Conservation (phyloP, 2,113 vertebrate species). For the Dermatemys mawii region DNA sequence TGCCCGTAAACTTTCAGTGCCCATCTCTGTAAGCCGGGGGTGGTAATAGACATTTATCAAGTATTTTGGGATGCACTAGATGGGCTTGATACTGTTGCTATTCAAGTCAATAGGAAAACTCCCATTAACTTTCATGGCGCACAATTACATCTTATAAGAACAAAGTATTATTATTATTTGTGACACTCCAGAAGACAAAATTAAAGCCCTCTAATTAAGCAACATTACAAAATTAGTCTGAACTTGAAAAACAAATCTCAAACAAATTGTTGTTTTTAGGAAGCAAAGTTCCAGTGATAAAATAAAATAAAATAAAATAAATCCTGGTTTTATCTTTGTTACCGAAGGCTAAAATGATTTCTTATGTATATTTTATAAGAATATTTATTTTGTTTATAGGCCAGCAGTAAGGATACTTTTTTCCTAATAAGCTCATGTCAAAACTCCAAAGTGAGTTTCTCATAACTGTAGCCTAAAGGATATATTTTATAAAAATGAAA, state of each 20-base stretch:
- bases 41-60: neutral
- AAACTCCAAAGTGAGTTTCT: constrained; percentile 60
- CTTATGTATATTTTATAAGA: constrained; percentile 75
- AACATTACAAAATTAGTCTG: neutral
- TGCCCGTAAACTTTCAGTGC: constrained; percentile 1
- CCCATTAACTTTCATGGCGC: neutral
- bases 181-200: neutral
- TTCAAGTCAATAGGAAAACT: neutral
- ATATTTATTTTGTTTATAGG: constrained; percentile 74
- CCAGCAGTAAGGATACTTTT: constrained; percentile 30
- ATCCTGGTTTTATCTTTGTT: constrained; percentile 54
- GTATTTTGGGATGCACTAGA: neutral
- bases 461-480: constrained; percentile 68
- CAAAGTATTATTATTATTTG: neutral
- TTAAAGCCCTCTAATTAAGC: neutral
- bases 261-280: neutral
- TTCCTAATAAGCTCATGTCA: constrained; percentile 68
- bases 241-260: rapidly evolving
- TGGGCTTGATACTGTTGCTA: neutral
- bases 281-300: neutral
- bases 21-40: neutral
- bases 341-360: constrained; percentile 63
- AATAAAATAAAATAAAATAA: neutral
- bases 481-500: constrained; percentile 74
- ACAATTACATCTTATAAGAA: neutral